These are phyloP conservation scores for Hyppa rectilinea DNA, from an alignment of 2,888 invertebrate genomes.

Conservation along the genomic window DNA sequence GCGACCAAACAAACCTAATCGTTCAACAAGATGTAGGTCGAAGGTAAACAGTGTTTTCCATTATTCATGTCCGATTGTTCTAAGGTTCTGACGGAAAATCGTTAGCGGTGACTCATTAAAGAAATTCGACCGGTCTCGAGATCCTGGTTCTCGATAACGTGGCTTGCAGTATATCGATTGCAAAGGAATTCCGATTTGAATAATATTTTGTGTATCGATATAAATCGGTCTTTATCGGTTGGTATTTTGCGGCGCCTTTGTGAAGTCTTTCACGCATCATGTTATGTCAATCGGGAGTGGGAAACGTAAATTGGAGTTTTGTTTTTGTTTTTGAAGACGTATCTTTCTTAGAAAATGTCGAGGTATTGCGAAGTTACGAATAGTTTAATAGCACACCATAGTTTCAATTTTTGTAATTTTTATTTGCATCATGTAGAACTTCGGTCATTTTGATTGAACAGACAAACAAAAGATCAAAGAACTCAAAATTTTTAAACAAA, in stretches of 20 bases:
- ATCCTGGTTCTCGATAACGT: conserved; percentile 68
- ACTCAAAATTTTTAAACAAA: not conserved
- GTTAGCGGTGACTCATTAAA: conserved; percentile 89
- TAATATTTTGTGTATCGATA: conserved; percentile 60
- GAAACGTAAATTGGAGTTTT: not conserved
- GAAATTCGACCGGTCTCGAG: conserved; percentile 77
- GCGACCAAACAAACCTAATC: conserved; percentile 58
- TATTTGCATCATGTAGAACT: not conserved
- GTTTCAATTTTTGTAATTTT: too few species aligned
- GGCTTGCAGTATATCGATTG: conserved; percentile 62
- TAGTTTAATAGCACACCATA: not conserved
- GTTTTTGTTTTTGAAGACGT: not conserved
- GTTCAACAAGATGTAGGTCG: conserved; percentile 80
- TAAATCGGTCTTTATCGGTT: conserved; percentile 37
- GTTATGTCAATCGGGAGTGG: conserved; percentile 33
- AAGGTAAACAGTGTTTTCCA: conserved; percentile 76
- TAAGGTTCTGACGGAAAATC: conserved; percentile 87
- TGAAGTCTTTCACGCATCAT: conserved; percentile 43
- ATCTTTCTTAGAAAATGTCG: conserved; percentile 5
- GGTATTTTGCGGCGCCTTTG: conserved; percentile 62
- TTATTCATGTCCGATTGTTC: conserved; percentile 87
- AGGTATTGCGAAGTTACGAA: not conserved
- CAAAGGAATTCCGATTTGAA: conserved; percentile 62
- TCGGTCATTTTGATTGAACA: not conserved
- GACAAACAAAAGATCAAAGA: not conserved